Evolutionary conservation across 30 jellyfish, hydroid and myxozoan species (phyloP).

Genomic region (Aurelia aurita complex sp. Pacific): DNA sequence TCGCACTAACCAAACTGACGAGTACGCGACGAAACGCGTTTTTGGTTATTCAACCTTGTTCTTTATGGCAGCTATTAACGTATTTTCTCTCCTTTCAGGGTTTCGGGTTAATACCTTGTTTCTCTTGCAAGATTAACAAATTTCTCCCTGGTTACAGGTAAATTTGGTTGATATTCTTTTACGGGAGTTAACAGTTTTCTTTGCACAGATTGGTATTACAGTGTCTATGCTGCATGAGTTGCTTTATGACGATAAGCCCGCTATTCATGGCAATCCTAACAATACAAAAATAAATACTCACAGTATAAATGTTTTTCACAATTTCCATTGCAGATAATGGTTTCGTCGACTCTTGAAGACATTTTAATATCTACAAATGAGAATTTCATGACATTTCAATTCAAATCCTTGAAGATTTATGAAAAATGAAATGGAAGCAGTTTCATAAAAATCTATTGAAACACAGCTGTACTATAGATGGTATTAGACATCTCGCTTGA

Average conservation of each 20-base stretch:
- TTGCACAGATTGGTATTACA: background rate
- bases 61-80: no score
- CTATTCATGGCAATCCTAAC: background rate
- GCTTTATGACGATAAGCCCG: background rate
- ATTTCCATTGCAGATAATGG: conserved; percentile 54
- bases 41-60: no score
- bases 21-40: no score
- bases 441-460: no score
- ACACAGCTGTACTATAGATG: no score
- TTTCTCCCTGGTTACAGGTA: no score
- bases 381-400: no score
- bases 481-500: no score
- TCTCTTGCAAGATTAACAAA: background rate
- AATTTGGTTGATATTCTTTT: background rate
- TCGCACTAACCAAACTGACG: no score
- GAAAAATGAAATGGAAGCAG: no score
- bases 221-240: background rate
- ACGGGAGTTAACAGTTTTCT: background rate
- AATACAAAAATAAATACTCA: conserved; percentile 21
- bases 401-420: no score
- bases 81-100: no score
- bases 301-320: conserved; percentile 61
- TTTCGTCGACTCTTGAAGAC: background rate
- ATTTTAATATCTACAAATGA: conserved; percentile 37
- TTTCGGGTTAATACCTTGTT: background rate